Evolutionary conservation across 2,797 vertebrate species (phyloP), one percentile per base, ranked within the genome.

Genomic region (Australoheros facetus): DNA sequence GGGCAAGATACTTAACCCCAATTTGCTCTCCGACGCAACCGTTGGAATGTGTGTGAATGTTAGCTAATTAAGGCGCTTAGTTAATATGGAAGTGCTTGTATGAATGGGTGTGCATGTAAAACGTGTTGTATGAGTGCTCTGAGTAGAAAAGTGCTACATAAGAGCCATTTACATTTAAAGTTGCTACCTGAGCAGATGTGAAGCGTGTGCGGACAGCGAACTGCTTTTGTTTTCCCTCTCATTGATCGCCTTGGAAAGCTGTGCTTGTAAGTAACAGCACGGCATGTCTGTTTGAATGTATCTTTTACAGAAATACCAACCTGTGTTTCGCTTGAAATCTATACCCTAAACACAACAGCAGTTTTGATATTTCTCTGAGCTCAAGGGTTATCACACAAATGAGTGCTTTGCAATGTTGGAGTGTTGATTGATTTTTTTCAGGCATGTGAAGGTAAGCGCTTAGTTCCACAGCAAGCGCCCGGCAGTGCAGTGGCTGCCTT

Each of bases 351-450:
- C 42, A 69, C 62, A 69, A 69, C 23, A 69, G 10, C 5, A 69
- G 62, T 51, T 26, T 8, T 66, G 62, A 66, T 66, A 66, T 66
- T 69, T 69, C 62, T 51, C 62, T 51, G 62, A 76, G 57, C 58
- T 79, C 28, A 39, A 56, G 77, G 54, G 53, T 58, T 45, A 85
- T 81, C 21, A 72, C 71, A 75, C 56, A 73, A 72, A 34, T 69
- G 26, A 71, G 56, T 34, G 17, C n/a, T 34, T 21, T 16, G 37
- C 37, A 62, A 10, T 69, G 71, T 73, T 64, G 72, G 53, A 77
- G 76, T 42, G 53, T 9, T 3, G 39, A 84, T 75, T 78, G 81
- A 88, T 88, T 83, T 83, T 26, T 26, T 77, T 56, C 73, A 64
- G 57, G 53, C 32, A 34, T 80, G 62, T 80, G 84, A 85, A 86